Percentiles rank a stretch among this genome's conserved stretches.
Evolutionary conservation across 2,888 invertebrate genomes (phyloP).

Genomic region (Hydroisotoma schaefferi): DNA sequence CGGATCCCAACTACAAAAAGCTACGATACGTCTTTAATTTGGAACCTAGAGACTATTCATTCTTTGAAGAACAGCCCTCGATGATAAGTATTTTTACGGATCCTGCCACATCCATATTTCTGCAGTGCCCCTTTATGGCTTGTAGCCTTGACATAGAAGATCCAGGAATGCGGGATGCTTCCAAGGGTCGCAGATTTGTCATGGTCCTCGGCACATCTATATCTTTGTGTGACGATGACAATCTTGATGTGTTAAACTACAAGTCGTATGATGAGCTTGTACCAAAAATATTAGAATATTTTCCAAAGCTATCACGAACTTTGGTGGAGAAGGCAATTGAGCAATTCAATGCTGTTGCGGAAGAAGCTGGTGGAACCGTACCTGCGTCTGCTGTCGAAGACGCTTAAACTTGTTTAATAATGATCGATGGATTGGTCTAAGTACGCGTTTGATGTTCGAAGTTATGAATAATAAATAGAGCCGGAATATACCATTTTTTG

Average conservation of each 20-base stretch:
- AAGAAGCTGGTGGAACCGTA: too few relatives aligned
- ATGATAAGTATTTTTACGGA: conserved; percentile 15
- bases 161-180: conserved; percentile 3
- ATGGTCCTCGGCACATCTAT: conserved; percentile 22
- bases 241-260: neutral
- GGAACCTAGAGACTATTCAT: conserved; percentile 11
- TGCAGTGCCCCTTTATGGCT: conserved; percentile 28
- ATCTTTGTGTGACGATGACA: conserved; percentile 15
- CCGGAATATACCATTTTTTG: too few relatives aligned
- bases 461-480: too few relatives aligned
- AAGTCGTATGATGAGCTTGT: neutral
- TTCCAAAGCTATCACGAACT: too few relatives aligned
- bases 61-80: conserved; percentile 12
- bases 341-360: too few relatives aligned
- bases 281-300: conserved; percentile 1
- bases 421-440: too few relatives aligned
- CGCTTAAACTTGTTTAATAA: too few relatives aligned
- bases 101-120: conserved; percentile 17
- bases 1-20: conserved; percentile 8
- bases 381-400: too few relatives aligned
- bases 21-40: conserved; percentile 24
- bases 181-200: conserved; percentile 20
- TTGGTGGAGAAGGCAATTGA: conserved; percentile 16
- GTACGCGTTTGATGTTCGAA: too few relatives aligned
- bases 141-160: conserved; percentile 29